phyloP scores from a whole-genome alignment of 2,888 invertebrate genomes.

The Cotesia congregata region DNA sequence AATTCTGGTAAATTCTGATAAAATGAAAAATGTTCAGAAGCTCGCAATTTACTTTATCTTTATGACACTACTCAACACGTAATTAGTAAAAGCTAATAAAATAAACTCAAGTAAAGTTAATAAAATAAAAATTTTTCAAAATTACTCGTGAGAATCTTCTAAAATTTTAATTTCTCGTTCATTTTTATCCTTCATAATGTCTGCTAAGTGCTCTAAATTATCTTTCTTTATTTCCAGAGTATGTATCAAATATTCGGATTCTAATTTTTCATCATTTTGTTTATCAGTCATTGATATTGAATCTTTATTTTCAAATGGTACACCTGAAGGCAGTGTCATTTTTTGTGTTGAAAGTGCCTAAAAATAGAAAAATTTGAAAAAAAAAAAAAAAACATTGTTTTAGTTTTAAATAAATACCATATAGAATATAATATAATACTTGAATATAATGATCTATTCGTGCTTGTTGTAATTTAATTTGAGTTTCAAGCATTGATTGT shows the following conservation, averaged over 20 bases:
- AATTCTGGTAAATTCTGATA: no score
- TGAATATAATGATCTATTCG: constrained; percentile 62
- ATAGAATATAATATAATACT: constrained; percentile 48
- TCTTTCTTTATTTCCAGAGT: constrained; percentile 60
- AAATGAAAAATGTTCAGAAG: no score
- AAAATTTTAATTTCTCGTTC: constrained; percentile 61
- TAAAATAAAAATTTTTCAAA: constrained; percentile 22
- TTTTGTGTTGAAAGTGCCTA: constrained; percentile 60
- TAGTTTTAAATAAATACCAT: neutral
- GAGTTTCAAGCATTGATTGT: constrained; percentile 60
- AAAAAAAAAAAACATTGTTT: constrained; percentile 9
- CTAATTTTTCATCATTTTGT: constrained; percentile 40
- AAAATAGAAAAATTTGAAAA: constrained; percentile 27
- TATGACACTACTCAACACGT: no score
- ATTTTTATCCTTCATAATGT: constrained; percentile 60
- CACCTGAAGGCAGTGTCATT: constrained; percentile 44
- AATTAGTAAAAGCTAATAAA: no score
- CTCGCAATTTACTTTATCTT: no score
- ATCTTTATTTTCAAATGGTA: constrained; percentile 45
- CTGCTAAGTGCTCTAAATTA: constrained; percentile 59
- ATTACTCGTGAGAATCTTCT: constrained; percentile 63
- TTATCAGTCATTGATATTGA: constrained; percentile 31
- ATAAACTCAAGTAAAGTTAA: no score
- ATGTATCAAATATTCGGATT: constrained; percentile 53
- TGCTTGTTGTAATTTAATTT: constrained; percentile 63